These are phyloP conservation scores for Cecidostiba fungosa DNA, from an alignment of 2,888 invertebrate species.

Conservation along the genomic window DNA sequence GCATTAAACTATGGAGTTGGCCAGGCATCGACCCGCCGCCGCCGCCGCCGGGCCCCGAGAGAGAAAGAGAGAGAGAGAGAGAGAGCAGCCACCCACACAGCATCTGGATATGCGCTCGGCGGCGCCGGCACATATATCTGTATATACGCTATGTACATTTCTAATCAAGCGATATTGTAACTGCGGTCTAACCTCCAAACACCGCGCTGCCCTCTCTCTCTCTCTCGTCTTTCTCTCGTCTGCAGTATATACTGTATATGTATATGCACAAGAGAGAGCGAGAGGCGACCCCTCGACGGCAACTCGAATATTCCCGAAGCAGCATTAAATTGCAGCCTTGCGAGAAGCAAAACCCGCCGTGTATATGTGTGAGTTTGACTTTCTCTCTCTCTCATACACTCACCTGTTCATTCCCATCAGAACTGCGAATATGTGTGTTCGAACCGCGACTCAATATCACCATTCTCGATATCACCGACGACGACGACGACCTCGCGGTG, in stretches of 20 bases:
- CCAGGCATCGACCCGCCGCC: slow-evolving; percentile 75
- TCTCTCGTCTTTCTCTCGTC: slow-evolving; percentile 31
- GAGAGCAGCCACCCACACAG: slow-evolving; percentile 70
- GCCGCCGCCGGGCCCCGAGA: slow-evolving; percentile 33
- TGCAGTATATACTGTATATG: background rate
- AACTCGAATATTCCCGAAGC: slow-evolving; percentile 73
- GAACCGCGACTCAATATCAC: slow-evolving; percentile 58
- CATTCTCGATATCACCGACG: slow-evolving; percentile 54
- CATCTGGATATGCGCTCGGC: slow-evolving; percentile 77
- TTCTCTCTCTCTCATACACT: too few relatives aligned
- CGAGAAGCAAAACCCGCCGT: slow-evolving; percentile 61
- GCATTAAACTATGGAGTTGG: slow-evolving; percentile 79
- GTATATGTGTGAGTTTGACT: background rate
- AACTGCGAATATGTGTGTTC: background rate
- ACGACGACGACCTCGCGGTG: too few relatives aligned
- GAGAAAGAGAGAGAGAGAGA: slow-evolving; percentile 23
- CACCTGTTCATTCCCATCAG: background rate
- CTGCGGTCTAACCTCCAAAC: slow-evolving; percentile 81
- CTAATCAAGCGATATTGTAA: slow-evolving; percentile 81
- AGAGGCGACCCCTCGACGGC: slow-evolving; percentile 49
- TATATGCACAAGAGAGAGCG: slow-evolving; percentile 7
- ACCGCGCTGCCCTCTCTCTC: slow-evolving; percentile 69
- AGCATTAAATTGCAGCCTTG: slow-evolving; percentile 73
- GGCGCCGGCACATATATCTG: slow-evolving; percentile 55
- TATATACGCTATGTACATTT: slow-evolving; percentile 80